A percentile compares a stretch with the other conserved stretches of the same genome.
Conservation (phyloP, 1,140 invertebrate species). For the Pinna nobilis region DNA sequence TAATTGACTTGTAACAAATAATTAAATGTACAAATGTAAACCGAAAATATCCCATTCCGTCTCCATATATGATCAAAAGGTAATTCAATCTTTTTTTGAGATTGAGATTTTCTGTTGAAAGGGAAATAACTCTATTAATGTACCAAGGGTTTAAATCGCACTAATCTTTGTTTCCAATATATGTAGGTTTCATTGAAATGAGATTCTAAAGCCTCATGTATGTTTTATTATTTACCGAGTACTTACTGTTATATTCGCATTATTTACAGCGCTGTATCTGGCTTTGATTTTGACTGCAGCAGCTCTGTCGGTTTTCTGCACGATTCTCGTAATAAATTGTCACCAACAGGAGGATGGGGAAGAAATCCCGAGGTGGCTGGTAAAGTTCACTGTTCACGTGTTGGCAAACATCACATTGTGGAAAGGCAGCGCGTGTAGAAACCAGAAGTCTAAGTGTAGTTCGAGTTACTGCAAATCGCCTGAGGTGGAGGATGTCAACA, state of each 20-base stretch:
- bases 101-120: neutral
- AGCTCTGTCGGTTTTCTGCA: constrained; percentile 18
- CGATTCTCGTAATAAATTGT: constrained; percentile 18
- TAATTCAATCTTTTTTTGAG: neutral
- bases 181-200: too few relatives aligned
- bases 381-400: neutral
- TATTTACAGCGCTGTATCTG: constrained; percentile 33
- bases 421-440: constrained; percentile 15
- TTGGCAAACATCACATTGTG: neutral
- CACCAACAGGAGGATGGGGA: constrained; percentile 10
- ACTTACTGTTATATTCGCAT: neutral
- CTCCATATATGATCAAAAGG: neutral
- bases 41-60: too few relatives aligned
- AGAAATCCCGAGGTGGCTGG: constrained; percentile 18
- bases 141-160: too few relatives aligned
- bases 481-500: neutral
- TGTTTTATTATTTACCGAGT: neutral
- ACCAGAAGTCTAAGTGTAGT: neutral
- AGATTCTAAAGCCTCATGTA: neutral
- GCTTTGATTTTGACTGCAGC: constrained; percentile 12
- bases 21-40: too few relatives aligned
- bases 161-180: too few relatives aligned
- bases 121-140: neutral
- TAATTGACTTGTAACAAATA: too few relatives aligned
- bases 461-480: neutral